phyloP scores from a whole-genome alignment of 35 echinoderm and acorn worm species.

The Stichopus chloronotus region DNA sequence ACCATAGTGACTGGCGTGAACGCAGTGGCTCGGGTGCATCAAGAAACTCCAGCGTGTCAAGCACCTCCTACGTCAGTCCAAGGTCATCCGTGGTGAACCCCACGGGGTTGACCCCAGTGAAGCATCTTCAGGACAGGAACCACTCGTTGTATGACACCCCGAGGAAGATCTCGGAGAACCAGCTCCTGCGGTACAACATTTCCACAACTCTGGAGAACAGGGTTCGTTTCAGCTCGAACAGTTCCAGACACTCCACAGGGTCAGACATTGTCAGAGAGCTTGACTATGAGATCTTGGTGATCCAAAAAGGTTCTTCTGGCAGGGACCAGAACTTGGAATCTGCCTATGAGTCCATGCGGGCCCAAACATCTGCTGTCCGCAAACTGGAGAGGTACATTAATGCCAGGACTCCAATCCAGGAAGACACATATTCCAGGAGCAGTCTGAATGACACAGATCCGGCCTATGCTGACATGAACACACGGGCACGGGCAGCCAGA shows the following conservation, averaged over 20 bases:
- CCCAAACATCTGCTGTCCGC: neutral
- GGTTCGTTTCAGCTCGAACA: constrained; percentile 4
- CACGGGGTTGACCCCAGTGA: neutral
- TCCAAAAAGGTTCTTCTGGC: neutral
- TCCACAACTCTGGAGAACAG: neutral
- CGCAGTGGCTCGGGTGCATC: neutral
- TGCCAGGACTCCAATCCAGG: neutral
- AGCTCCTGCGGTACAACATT: constrained; percentile 42
- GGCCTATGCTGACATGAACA: constrained; percentile 24
- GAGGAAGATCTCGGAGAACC: neutral
- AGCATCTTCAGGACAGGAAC: neutral
- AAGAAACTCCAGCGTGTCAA: neutral
- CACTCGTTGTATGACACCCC: neutral
- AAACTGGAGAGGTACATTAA: constrained; percentile 7
- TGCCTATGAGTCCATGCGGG: constrained; percentile 19
- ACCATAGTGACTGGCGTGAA: neutral
- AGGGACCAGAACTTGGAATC: neutral
- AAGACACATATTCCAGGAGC: neutral
- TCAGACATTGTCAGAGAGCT: constrained; percentile 30
- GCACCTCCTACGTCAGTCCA: neutral
- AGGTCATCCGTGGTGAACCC: neutral
- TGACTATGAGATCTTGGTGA: constrained; percentile 40
- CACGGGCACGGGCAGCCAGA: neutral
- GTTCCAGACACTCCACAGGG: neutral
- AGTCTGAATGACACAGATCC: neutral